These are phyloP conservation scores for Eudasyphora cyanicolor DNA, from an alignment of 2,888 invertebrate genomes.

Conservation along the genomic window DNA sequence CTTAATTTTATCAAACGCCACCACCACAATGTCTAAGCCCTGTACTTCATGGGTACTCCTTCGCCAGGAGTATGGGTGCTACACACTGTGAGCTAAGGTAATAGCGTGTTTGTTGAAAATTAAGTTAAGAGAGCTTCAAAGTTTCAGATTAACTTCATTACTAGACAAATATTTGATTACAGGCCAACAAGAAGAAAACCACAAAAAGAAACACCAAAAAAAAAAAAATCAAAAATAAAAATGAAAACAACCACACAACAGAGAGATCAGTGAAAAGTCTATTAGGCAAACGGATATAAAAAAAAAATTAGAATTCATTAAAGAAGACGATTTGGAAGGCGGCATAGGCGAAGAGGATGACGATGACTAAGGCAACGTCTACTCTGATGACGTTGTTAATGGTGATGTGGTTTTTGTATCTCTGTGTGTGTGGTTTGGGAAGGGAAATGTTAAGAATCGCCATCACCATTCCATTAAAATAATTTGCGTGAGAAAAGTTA, in stretches of 20 bases:
- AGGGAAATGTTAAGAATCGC: background rate
- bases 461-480: background rate
- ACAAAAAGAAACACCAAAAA: background rate
- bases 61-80: too few species aligned
- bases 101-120: conserved; percentile 58
- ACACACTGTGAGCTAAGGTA: background rate
- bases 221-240: background rate
- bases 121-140: conserved; percentile 48
- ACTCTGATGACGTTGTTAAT: background rate
- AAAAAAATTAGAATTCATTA: conserved; percentile 64
- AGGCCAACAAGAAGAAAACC: too few species aligned
- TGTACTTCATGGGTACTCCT: background rate
- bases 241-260: background rate
- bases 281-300: conserved; percentile 51
- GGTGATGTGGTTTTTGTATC: background rate
- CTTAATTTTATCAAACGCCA: background rate
- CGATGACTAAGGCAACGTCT: background rate
- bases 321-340: background rate
- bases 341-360: background rate
- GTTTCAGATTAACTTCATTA: conserved; percentile 56
- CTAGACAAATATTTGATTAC: conserved; percentile 41
- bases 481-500: conserved; percentile 54
- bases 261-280: background rate
- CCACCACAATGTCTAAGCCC: background rate
- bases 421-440: background rate